Percentiles rank a stretch among this genome's conserved stretches.
phyloP scores from a whole-genome alignment of 1,140 invertebrate genomes.

The Cydia pomonella region DNA sequence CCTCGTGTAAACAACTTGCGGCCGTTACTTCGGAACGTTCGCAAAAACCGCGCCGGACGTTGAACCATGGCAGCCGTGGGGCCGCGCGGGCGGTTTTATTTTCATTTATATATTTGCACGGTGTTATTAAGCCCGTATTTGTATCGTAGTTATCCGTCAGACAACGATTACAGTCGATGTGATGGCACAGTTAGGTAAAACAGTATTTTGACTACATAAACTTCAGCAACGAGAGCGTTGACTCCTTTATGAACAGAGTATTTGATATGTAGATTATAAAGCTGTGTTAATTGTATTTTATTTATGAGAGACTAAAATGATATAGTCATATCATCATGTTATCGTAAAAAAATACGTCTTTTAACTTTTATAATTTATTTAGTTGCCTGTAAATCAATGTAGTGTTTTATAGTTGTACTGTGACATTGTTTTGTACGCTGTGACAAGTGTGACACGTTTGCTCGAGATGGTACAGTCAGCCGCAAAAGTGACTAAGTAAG shows the following conservation, averaged over 20 bases:
- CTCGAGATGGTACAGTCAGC: too few species aligned
- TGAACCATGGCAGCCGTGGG: constrained; percentile 53
- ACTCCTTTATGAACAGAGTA: too few species aligned
- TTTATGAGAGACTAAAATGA: too few species aligned
- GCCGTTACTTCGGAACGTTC: constrained; percentile 55
- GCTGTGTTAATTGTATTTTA: too few species aligned
- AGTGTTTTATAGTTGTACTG: background rate
- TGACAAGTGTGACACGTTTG: too few species aligned
- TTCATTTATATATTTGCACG: constrained; percentile 53
- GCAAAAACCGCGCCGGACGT: constrained; percentile 63
- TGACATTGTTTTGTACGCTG: background rate
- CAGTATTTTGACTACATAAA: background rate
- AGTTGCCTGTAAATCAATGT: background rate
- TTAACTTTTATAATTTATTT: too few species aligned
- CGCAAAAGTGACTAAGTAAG: too few species aligned
- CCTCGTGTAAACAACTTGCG: constrained; percentile 40
- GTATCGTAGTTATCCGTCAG: constrained; percentile 64
- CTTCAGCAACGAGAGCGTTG: background rate
- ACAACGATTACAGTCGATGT: constrained; percentile 59
- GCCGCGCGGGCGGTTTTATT: constrained; percentile 56
- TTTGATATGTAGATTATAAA: too few species aligned
- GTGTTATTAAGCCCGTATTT: constrained; percentile 54
- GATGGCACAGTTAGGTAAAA: constrained; percentile 41
- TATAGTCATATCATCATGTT: too few species aligned
- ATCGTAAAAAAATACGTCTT: too few species aligned